Conservation (phyloP, 2,888 invertebrate genomes). For the Lymantria dispar region DNA sequence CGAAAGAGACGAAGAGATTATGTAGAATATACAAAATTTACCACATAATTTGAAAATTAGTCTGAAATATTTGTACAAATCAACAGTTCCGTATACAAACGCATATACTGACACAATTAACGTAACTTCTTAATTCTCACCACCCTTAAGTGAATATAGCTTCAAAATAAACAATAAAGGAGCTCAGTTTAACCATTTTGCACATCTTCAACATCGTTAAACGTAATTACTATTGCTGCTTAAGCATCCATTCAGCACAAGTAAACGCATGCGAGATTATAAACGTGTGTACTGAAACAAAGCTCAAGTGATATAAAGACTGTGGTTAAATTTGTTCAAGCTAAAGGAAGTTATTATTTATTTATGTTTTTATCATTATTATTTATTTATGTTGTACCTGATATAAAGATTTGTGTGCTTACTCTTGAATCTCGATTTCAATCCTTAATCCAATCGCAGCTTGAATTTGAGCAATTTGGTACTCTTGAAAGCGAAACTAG, state of each 20-base stretch:
- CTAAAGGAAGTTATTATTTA: background rate
- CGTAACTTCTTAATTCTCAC: conserved; percentile 64
- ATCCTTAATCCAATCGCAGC: too few relatives aligned
- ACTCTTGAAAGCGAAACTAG: too few relatives aligned
- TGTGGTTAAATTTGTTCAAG: background rate
- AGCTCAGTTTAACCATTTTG: conserved; percentile 65
- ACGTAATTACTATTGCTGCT: conserved; percentile 74
- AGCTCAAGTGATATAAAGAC: background rate
- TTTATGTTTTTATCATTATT: too few relatives aligned
- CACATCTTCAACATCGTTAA: conserved; percentile 68
- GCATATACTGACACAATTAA: conserved; percentile 51
- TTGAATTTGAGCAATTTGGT: too few relatives aligned
- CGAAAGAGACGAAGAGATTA: too few relatives aligned
- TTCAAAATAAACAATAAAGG: conserved; percentile 70
- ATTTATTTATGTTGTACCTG: too few relatives aligned
- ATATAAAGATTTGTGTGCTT: too few relatives aligned
- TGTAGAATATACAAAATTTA: too few relatives aligned
- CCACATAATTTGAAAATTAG: too few relatives aligned
- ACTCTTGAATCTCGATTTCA: too few relatives aligned
- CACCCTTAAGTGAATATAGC: conserved; percentile 64
- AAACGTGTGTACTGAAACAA: conserved; percentile 5
- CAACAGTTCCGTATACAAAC: conserved; percentile 36
- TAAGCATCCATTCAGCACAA: conserved; percentile 45
- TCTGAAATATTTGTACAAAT: conserved; percentile 38
- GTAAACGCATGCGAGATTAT: conserved; percentile 32